Evolutionary conservation across 2,113 vertebrate genomes (phyloP).

Genomic region (Saccopteryx bilineata): DNA sequence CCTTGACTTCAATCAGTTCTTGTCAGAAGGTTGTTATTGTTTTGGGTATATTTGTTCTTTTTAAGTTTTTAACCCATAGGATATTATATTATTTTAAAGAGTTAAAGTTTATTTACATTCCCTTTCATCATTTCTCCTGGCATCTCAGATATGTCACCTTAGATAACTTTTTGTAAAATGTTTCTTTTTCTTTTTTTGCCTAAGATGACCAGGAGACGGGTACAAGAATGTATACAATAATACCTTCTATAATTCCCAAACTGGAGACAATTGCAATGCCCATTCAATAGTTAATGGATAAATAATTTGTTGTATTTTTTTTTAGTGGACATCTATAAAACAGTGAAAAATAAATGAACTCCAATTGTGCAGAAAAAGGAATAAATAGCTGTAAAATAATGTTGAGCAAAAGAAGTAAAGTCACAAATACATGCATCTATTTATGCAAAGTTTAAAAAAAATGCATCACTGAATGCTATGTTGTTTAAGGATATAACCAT

Average conservation of each 20-base stretch:
- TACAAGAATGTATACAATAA: neutral
- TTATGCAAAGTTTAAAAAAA: neutral
- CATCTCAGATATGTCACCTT: neutral
- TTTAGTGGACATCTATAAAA: conserved; percentile 34
- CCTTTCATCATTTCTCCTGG: neutral
- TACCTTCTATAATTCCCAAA: neutral
- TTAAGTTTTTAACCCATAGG: neutral
- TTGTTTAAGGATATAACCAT: neutral
- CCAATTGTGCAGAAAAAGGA: neutral
- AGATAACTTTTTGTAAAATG: conserved; percentile 7
- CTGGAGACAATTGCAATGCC: neutral
- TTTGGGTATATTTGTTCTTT: conserved; percentile 2
- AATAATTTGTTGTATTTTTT: neutral
- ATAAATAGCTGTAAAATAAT: conserved; percentile 41
- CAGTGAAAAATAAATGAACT: conserved; percentile 30
- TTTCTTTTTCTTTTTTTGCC: neutral
- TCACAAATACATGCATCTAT: neutral
- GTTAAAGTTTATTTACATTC: neutral
- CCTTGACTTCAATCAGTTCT: neutral
- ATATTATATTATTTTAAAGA: neutral
- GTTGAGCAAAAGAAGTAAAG: neutral
- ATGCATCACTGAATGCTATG: neutral
- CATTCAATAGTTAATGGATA: neutral
- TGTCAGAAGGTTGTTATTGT: neutral
- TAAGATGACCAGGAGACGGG: neutral